These are phyloP conservation scores for Melipona beecheii DNA, from an alignment of 2,888 invertebrate genomes.

Conservation along the genomic window DNA sequence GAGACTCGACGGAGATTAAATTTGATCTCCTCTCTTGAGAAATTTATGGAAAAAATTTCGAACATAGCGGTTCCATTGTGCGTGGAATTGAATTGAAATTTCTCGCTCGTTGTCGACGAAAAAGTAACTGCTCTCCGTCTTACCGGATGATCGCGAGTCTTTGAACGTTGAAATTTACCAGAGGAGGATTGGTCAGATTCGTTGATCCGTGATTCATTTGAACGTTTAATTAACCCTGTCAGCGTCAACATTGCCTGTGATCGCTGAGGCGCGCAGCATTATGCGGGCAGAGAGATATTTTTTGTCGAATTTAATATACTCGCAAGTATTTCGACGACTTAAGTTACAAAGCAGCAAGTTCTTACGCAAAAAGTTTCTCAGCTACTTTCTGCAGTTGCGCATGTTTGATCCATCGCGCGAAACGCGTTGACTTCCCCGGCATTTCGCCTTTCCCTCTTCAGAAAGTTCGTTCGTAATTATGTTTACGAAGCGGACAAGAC, in stretches of 20 bases:
- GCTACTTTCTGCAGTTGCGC: conserved; percentile 8
- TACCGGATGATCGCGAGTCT: too few relatives aligned
- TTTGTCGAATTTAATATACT: background rate
- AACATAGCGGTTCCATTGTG: too few relatives aligned
- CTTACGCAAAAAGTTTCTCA: background rate
- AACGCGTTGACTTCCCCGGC: conserved; percentile 15
- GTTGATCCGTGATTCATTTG: conserved; percentile 1
- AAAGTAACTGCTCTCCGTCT: too few relatives aligned
- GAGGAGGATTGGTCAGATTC: background rate
- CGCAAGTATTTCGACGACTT: background rate
- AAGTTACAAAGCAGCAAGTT: background rate
- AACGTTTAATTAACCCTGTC: conserved; percentile 41
- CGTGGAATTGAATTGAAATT: too few relatives aligned
- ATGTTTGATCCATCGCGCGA: conserved; percentile 31
- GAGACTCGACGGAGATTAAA: too few relatives aligned
- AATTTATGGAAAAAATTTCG: too few relatives aligned
- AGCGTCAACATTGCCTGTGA: conserved; percentile 9
- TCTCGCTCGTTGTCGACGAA: too few relatives aligned
- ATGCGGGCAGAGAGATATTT: background rate
- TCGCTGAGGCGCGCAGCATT: background rate
- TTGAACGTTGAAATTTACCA: background rate
- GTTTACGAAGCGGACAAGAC: background rate
- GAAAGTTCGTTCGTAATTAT: background rate
- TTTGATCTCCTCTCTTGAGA: too few relatives aligned
- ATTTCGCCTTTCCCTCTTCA: background rate